phyloP scores from a whole-genome alignment of 1,140 invertebrate genomes.

The silkworm (Bombyx mori) region DNA sequence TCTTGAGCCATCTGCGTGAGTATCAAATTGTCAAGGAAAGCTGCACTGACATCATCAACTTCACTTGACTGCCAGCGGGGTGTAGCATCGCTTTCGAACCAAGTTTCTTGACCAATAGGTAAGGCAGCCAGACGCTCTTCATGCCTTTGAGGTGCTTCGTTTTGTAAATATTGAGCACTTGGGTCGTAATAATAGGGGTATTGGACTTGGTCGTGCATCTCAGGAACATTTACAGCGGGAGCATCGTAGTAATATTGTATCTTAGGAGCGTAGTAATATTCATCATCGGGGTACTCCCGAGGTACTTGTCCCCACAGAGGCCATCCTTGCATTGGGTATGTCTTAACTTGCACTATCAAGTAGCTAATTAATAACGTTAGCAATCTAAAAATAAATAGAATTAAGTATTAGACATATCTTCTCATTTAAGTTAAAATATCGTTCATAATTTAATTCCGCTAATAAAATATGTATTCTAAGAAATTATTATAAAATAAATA shows the following conservation, averaged over 20 bases:
- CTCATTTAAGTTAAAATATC: too few relatives aligned
- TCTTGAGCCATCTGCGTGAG: slow-evolving; percentile 76
- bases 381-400: slow-evolving; percentile 36
- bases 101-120: slow-evolving; percentile 75
- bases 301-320: slow-evolving; percentile 54
- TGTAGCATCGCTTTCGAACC: slow-evolving; percentile 70
- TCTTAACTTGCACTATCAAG: slow-evolving; percentile 49
- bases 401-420: not conserved
- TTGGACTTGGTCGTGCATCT: slow-evolving; percentile 53
- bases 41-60: slow-evolving; percentile 73
- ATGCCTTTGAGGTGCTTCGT: slow-evolving; percentile 68
- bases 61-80: slow-evolving; percentile 56
- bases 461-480: not conserved
- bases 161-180: slow-evolving; percentile 69
- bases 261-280: slow-evolving; percentile 58
- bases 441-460: too few relatives aligned
- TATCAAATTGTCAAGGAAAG: slow-evolving; percentile 75
- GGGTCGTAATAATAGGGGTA: slow-evolving; percentile 72
- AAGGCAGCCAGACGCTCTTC: slow-evolving; percentile 68
- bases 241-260: slow-evolving; percentile 56
- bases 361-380: slow-evolving; percentile 48
- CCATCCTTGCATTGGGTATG: slow-evolving; percentile 65
- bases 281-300: slow-evolving; percentile 54
- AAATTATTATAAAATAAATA: slow-evolving; percentile 22
- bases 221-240: slow-evolving; percentile 42